Evolutionary conservation across 2,797 vertebrate species (phyloP).

Genomic region (Gorsachius magnificus): DNA sequence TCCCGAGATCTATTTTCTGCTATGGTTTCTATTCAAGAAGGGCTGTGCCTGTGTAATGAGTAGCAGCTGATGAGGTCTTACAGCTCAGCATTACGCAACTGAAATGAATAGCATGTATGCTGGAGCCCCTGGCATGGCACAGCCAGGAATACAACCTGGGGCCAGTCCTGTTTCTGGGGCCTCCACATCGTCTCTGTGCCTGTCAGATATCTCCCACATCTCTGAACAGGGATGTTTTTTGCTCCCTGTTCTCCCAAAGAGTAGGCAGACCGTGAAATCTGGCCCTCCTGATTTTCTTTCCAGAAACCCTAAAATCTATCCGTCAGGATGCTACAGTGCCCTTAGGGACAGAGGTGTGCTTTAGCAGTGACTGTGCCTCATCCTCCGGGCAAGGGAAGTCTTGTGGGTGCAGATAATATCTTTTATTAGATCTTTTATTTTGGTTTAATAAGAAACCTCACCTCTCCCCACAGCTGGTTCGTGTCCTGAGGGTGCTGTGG

Average conservation of each 20-base stretch:
- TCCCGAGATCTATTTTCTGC: slow-evolving; percentile 63
- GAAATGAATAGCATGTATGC: neutral
- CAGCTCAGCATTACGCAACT: slow-evolving; percentile 32
- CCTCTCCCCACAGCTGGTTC: neutral
- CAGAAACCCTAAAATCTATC: neutral
- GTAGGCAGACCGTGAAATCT: neutral
- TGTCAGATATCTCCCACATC: neutral
- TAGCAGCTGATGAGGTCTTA: slow-evolving; percentile 59
- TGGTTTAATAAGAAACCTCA: neutral
- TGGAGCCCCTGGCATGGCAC: neutral
- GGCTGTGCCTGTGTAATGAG: slow-evolving; percentile 57
- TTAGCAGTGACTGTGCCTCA: neutral
- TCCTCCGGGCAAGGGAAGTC: neutral
- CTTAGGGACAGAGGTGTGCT: neutral
- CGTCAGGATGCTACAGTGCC: neutral
- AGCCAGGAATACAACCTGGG: neutral
- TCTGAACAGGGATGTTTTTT: neutral
- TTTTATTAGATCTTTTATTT: neutral
- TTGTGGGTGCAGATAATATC: neutral
- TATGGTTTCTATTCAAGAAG: slow-evolving; percentile 55
- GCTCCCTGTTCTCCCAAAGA: neutral
- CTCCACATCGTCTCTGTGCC: accelerated
- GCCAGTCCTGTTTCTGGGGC: neutral
- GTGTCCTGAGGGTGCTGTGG: neutral
- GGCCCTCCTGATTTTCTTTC: neutral